Conservation (phyloP, 2,113 vertebrate genomes). For the Notothenia rossii region DNA sequence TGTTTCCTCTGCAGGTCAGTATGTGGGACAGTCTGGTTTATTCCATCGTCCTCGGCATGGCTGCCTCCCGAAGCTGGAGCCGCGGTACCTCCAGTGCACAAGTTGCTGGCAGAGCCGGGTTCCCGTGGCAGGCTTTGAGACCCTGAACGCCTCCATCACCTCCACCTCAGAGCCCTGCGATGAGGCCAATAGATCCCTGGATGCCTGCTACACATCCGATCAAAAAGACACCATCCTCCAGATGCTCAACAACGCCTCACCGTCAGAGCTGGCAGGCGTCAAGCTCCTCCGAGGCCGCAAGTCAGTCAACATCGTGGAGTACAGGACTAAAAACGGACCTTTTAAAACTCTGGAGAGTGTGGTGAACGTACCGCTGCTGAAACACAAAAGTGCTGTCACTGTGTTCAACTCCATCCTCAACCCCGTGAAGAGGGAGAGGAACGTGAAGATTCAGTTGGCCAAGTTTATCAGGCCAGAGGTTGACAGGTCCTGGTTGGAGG, state of each 20-base stretch:
- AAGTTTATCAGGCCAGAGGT: conserved; percentile 85
- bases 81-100: conserved; percentile 76
- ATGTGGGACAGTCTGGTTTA: conserved; percentile 55
- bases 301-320: conserved; percentile 70
- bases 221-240: conserved; percentile 82
- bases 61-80: conserved; percentile 60
- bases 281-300: conserved; percentile 84
- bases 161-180: conserved; percentile 26
- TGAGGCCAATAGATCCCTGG: conserved; percentile 65
- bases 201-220: conserved; percentile 77
- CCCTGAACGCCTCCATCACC: conserved; percentile 21
- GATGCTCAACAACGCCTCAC: conserved; percentile 80
- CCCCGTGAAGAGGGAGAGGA: conserved; percentile 71
- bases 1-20: conserved; percentile 38
- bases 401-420: conserved; percentile 84
- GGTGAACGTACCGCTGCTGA: conserved; percentile 80
- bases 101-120: conserved; percentile 80
- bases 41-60: conserved; percentile 54
- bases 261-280: conserved; percentile 78
- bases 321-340: conserved; percentile 81
- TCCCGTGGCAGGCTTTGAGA: conserved; percentile 55
- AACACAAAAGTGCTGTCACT: conserved; percentile 82
- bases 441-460: conserved; percentile 70
- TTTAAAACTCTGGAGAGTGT: conserved; percentile 83
- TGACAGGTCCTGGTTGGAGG: conserved; percentile 83